Conservation (phyloP, 1,140 invertebrate genomes). For the Pinna nobilis region DNA sequence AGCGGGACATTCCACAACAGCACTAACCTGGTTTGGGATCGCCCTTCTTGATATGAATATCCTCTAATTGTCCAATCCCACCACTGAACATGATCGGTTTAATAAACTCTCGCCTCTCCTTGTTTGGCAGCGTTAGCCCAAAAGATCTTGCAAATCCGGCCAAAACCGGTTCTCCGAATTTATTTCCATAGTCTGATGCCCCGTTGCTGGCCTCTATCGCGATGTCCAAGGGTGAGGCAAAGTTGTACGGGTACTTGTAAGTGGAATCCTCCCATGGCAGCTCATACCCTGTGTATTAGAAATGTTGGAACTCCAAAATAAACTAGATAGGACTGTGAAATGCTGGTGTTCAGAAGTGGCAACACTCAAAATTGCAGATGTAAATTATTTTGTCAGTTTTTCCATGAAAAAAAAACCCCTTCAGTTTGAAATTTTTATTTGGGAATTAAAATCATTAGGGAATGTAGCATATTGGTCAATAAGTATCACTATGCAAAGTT, state of each 20-base stretch:
- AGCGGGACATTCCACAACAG: no score
- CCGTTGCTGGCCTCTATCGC: conserved; percentile 97
- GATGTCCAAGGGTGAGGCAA: conserved; percentile 87
- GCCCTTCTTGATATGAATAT: conserved; percentile 85
- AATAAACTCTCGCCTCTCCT: conserved; percentile 91
- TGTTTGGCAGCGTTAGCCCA: conserved; percentile 82
- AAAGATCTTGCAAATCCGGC: conserved; percentile 94
- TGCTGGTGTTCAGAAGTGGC: no score
- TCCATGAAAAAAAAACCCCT: no score
- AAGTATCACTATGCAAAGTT: no score
- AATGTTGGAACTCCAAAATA: no score
- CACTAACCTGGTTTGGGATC: conserved; percentile 80
- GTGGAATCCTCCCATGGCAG: conserved; percentile 89
- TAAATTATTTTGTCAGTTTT: no score
- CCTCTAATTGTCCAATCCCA: conserved; percentile 93
- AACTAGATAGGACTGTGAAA: no score
- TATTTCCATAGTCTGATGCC: conserved; percentile 99
- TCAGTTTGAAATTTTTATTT: no score
- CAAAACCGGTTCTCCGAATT: conserved; percentile 97
- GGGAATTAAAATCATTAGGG: no score
- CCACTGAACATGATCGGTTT: conserved; percentile 99
- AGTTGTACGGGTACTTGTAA: conserved; percentile 89
- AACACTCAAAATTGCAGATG: no score
- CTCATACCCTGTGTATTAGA: conserved; percentile 85
- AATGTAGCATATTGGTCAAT: no score